A percentile compares a stretch with the other conserved stretches of the same genome.
Conservation (phyloP, 2,888 invertebrate genomes). For the Acanthococcus lagerstroemiae region DNA sequence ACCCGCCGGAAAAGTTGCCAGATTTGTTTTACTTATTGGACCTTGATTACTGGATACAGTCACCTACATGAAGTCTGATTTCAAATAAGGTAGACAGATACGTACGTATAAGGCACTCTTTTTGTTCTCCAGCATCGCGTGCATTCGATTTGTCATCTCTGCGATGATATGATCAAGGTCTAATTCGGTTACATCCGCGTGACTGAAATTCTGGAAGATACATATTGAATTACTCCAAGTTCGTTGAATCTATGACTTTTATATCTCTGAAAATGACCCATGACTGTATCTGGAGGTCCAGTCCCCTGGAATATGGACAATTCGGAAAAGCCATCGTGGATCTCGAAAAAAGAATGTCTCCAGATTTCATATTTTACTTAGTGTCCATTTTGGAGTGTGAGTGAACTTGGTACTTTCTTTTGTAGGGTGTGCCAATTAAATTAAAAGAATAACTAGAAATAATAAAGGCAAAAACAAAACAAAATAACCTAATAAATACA, state of each 20-base stretch:
- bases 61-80: background rate
- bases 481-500: no score
- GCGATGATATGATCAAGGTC: conserved; percentile 49
- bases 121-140: conserved; percentile 79
- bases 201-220: conserved; percentile 3
- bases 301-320: no score
- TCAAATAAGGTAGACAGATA: conserved; percentile 30
- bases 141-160: conserved; percentile 73
- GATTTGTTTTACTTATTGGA: background rate
- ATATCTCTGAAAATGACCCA: background rate
- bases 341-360: no score
- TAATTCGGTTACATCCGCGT: conserved; percentile 12
- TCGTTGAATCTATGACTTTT: background rate
- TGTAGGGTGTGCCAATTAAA: no score
- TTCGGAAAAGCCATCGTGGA: no score
- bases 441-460: no score
- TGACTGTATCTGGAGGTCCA: no score
- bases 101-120: conserved; percentile 72
- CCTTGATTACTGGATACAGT: background rate
- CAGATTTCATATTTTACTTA: no score
- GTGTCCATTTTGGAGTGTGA: no score
- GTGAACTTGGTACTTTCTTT: no score
- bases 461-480: no score
- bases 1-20: background rate
- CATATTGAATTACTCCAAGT: background rate